phyloP scores from a whole-genome alignment of 2,888 invertebrate genomes.

The Graphium colonna region DNA sequence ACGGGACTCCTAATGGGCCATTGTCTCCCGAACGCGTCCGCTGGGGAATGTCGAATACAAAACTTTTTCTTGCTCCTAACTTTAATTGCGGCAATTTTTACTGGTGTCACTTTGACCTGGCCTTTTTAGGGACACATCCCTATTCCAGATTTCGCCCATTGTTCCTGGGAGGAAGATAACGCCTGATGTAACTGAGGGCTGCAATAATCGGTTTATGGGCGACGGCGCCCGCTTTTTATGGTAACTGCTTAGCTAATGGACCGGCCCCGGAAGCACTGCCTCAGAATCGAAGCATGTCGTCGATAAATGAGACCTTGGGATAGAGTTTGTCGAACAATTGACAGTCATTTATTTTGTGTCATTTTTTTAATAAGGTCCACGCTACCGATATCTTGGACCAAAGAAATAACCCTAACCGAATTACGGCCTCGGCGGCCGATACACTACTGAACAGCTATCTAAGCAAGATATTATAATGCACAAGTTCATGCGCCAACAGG shows the following conservation, averaged over 20 bases:
- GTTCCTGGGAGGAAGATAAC: constrained; percentile 1
- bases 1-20: constrained; percentile 68
- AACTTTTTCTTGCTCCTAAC: constrained; percentile 53
- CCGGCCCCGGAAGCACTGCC: too few species aligned
- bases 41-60: constrained; percentile 46
- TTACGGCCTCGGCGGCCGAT: too few species aligned
- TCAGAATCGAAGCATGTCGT: too few species aligned
- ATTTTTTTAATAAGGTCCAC: too few species aligned
- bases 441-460: too few species aligned
- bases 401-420: too few species aligned
- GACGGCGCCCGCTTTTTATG: constrained; percentile 9
- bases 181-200: neutral
- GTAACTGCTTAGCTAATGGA: neutral
- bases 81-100: constrained; percentile 76
- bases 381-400: too few species aligned
- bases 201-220: constrained; percentile 15
- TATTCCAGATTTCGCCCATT: constrained; percentile 31
- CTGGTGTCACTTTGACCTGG: constrained; percentile 53
- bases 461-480: too few species aligned
- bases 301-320: too few species aligned
- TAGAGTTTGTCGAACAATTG: too few species aligned
- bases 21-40: constrained; percentile 57
- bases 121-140: constrained; percentile 37
- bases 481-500: too few species aligned
- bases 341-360: too few species aligned